Base-by-base conservation (phyloP, 2,797 vertebrate species). In the Trematomus bernacchii region DNA sequence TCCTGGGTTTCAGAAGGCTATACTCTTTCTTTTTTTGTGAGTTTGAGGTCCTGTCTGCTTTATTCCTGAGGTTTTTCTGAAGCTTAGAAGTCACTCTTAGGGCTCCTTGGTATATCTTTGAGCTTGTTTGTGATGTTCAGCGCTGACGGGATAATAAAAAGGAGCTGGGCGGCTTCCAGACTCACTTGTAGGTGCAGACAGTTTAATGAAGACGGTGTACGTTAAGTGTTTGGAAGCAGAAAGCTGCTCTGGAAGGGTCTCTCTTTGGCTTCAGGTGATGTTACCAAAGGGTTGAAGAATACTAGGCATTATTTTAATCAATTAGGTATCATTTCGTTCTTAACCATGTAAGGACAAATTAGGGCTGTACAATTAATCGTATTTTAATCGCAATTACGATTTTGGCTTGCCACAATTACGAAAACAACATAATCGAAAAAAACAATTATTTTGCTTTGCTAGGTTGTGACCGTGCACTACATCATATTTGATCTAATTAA, bases 201-300 rank as follows among this genome's bases (percentile, higher is more conserved):
- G 5, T 77, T 74, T 42, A 43, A 79, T 76, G 57, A 51, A 76
- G 67, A 18, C 53, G 6, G 21, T 44, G 59, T 15, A 54, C 18
- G 2, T 42, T 12, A n/a, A 10, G 53, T 21, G 30, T 50, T 43
- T 8, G 21, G 66, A 69, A 57, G 48, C 64, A 58, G 66, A 42
- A 43, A 77, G 77, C 61, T 46, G 13, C 57, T 65, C 40, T n/a
- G 42, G 33, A 46, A n/a, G 14, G 9, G n/a, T 47, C 70, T 72
- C 42, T 63, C 30, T 59, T 73, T 43, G 3, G 27, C 37, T 50
- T 58, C 47, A 27, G 46, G 33, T 37, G 44, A 61, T 40, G 30
- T 59, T 46, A 67, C 11, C 64, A 27, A 27, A 27, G 27, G 27
- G 27, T 27, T 5, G 27, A 27, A 27, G 27, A 27, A 27, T 27